Conservation (phyloP, 2,113 vertebrate species). For the Anarhynchus alexandrinus region DNA sequence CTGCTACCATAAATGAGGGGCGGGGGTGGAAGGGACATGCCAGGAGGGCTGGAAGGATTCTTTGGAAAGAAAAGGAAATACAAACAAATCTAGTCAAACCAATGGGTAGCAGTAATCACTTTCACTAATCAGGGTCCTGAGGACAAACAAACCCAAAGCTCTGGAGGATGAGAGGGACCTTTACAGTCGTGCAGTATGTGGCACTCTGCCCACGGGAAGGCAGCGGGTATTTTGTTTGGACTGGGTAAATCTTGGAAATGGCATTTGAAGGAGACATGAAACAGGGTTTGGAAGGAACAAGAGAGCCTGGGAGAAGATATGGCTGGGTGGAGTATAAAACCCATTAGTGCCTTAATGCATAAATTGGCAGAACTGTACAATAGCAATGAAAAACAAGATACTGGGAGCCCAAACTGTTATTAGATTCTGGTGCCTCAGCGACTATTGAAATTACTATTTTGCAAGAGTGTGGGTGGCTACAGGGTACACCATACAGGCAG, state of each 20-base stretch:
- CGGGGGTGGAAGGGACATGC: not conserved
- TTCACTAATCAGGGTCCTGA: not conserved
- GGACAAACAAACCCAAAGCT: not conserved
- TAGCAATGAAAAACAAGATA: not conserved
- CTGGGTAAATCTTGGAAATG: not conserved
- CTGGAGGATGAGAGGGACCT: not conserved
- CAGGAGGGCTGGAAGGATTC: not conserved
- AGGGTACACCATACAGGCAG: not conserved
- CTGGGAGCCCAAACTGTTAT: not conserved
- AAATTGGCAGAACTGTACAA: slow-evolving; percentile 30
- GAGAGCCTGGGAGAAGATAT: not conserved
- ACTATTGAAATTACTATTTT: not conserved
- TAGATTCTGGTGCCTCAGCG: not conserved
- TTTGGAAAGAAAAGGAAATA: not conserved
- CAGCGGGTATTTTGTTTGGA: not conserved
- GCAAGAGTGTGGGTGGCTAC: not conserved
- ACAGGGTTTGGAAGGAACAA: not conserved
- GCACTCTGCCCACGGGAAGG: not conserved
- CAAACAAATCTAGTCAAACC: not conserved
- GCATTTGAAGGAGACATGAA: not conserved
- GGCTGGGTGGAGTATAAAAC: slow-evolving; percentile 1
- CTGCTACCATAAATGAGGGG: not conserved
- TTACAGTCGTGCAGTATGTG: not conserved
- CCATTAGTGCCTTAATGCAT: slow-evolving; percentile 44
- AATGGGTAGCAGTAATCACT: not conserved